phyloP scores from a whole-genome alignment of 2,797 vertebrate species.

The Acanthiza pusilla region DNA sequence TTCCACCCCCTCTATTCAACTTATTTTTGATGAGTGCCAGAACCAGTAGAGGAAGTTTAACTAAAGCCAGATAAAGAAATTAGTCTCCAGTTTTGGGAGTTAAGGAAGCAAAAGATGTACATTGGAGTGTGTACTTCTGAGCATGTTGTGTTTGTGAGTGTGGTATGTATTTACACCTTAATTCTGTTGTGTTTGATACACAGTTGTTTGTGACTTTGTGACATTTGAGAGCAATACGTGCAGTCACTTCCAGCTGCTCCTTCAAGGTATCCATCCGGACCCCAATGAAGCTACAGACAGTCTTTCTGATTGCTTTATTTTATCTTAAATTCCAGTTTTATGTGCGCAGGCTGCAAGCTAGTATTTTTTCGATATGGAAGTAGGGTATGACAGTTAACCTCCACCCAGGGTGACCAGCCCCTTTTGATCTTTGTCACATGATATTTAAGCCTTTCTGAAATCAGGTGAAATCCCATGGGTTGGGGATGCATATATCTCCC shows the following conservation, averaged over 20 bases:
- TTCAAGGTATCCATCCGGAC: neutral
- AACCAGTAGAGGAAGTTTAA: constrained; percentile 69
- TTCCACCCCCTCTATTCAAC: constrained; percentile 56
- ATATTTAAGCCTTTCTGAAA: neutral
- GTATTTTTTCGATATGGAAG: neutral
- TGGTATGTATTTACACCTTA: neutral
- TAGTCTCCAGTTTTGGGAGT: constrained; percentile 29
- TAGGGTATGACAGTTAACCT: neutral
- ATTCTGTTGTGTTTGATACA: neutral
- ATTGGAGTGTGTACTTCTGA: neutral
- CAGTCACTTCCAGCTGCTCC: neutral
- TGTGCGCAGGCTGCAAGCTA: neutral
- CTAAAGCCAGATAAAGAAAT: constrained; percentile 69
- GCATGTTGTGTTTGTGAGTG: neutral
- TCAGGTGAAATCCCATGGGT: neutral
- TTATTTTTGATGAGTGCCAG: constrained; percentile 67
- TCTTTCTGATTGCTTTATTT: neutral
- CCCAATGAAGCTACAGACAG: neutral
- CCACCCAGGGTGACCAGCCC: neutral
- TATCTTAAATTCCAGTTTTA: neutral
- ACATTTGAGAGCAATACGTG: neutral
- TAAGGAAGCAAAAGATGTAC: neutral
- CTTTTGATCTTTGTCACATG: neutral
- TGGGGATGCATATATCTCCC: neutral
- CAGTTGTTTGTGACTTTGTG: neutral